Conservation (phyloP, 2,113 vertebrate genomes). For the Panthera leo region DNA sequence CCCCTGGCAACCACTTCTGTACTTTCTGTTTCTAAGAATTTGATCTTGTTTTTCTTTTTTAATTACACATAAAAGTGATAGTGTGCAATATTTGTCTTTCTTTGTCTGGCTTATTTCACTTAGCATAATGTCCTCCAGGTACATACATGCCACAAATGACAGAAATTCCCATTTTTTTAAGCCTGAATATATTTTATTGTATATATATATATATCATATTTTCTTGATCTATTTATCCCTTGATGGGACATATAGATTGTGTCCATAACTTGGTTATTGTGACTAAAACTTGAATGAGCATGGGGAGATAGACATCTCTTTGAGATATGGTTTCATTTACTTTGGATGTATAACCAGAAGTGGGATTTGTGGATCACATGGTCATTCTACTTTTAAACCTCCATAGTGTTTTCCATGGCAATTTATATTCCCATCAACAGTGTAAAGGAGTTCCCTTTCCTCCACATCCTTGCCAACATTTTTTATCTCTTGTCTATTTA, state of each 20-base stretch:
- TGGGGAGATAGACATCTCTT: not conserved
- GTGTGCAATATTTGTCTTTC: not conserved
- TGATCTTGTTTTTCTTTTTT: not conserved
- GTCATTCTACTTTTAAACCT: not conserved
- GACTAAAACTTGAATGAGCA: not conserved
- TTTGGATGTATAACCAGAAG: not conserved
- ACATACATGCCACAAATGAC: not conserved
- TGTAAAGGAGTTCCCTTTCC: not conserved
- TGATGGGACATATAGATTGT: not conserved
- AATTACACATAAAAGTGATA: not conserved
- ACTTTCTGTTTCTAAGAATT: not conserved
- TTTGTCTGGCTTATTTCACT: not conserved
- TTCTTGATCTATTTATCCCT: not conserved
- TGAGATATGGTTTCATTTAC: not conserved
- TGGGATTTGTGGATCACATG: not conserved
- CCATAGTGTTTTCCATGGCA: not conserved
- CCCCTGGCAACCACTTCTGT: not conserved
- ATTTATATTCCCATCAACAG: not conserved
- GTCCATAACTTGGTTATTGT: not conserved
- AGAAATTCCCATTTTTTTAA: not conserved
- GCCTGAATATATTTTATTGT: not conserved
- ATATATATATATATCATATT: not conserved
- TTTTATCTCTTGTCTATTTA: not conserved
- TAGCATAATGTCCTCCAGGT: not conserved
- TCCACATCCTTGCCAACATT: not conserved